phyloP scores from a whole-genome alignment of 2,888 invertebrate species.

The Cerastis rubricosa region DNA sequence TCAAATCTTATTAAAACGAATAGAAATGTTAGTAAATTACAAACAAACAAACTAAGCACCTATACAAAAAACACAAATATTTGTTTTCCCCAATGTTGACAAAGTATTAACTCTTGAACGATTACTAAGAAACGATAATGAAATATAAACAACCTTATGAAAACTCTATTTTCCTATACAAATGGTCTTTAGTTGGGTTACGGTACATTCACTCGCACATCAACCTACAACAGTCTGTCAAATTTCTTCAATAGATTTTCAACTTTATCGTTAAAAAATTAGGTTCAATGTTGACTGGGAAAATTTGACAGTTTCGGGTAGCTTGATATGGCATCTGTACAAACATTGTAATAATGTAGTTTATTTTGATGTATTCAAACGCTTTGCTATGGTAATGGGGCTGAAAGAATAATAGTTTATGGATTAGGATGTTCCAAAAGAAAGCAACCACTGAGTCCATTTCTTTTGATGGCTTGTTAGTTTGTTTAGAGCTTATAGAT shows the following conservation, averaged over 20 bases:
- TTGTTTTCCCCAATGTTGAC: constrained; percentile 15
- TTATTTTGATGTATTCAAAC: constrained; percentile 23
- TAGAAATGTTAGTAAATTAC: background rate
- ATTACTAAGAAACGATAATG: constrained; percentile 65
- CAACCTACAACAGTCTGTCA: too few species aligned
- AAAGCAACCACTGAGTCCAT: background rate
- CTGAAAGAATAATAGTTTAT: constrained; percentile 37
- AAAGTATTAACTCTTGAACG: constrained; percentile 33
- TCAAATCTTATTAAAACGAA: background rate
- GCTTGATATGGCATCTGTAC: too few species aligned
- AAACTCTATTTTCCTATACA: constrained; percentile 61
- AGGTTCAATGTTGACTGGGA: too few species aligned
- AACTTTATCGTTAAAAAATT: too few species aligned
- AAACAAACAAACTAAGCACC: constrained; percentile 47
- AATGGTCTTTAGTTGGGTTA: constrained; percentile 33
- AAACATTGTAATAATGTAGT: too few species aligned
- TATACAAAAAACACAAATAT: constrained; percentile 33
- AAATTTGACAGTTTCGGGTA: too few species aligned
- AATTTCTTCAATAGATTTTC: too few species aligned
- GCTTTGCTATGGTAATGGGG: constrained; percentile 18
- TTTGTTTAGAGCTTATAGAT: background rate
- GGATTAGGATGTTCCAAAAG: background rate
- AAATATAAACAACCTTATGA: constrained; percentile 66
- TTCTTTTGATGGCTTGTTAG: background rate
- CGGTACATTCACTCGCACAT: too few species aligned